These are phyloP conservation scores for Phenacoccus solenopsis DNA, from an alignment of 1,140 invertebrate genomes.

Conservation along the genomic window DNA sequence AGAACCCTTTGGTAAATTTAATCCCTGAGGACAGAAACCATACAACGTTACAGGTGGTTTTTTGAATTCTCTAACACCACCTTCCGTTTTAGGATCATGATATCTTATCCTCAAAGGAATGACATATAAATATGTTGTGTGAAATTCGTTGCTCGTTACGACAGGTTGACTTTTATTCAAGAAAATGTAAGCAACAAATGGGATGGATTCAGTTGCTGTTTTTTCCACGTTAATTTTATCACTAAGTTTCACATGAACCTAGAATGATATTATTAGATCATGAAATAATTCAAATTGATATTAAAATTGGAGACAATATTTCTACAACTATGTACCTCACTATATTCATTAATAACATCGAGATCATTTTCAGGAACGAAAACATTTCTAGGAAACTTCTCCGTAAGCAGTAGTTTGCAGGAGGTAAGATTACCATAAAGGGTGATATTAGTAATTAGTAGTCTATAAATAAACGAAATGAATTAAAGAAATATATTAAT, in stretches of 20 bases:
- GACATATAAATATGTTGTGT: neutral
- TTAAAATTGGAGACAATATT: neutral
- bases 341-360: neutral
- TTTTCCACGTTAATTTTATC: neutral
- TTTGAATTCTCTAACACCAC: neutral
- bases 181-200: neutral
- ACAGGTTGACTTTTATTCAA: neutral
- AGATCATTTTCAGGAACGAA: neutral
- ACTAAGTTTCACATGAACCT: neutral
- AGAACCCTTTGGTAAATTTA: neutral
- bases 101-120: neutral
- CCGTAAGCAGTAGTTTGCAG: neutral
- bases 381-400: neutral
- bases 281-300: neutral
- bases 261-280: neutral
- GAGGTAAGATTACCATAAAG: neutral
- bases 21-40: neutral
- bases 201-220: neutral
- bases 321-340: neutral
- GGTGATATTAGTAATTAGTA: neutral
- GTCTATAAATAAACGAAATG: neutral
- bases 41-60: neutral
- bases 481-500: neutral
- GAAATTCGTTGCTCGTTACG: neutral
- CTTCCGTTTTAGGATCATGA: neutral